Evolutionary conservation across 2,888 invertebrate genomes (phyloP).

Genomic region (Latheticus oryzae): DNA sequence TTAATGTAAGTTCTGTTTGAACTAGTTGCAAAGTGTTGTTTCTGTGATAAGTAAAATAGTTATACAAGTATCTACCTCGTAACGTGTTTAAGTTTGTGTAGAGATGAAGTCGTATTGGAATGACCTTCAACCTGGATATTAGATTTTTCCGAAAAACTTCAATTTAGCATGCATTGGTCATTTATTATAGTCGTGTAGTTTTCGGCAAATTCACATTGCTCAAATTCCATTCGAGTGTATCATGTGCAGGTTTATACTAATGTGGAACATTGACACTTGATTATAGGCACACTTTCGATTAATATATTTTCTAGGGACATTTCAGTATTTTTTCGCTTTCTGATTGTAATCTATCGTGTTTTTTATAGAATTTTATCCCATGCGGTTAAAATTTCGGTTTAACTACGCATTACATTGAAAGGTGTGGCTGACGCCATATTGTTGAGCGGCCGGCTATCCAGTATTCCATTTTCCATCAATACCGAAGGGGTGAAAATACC

Average conservation of each 20-base stretch:
- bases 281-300: too few species aligned
- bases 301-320: too few species aligned
- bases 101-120: conserved; percentile 35
- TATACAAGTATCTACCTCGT: conserved; percentile 14
- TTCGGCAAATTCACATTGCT: conserved; percentile 8
- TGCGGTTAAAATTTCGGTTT: conserved; percentile 16
- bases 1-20: conserved; percentile 59
- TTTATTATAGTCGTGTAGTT: too few species aligned
- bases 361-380: conserved; percentile 2
- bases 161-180: too few species aligned
- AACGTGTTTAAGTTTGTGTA: conserved; percentile 37
- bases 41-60: conserved; percentile 38
- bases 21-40: conserved; percentile 42
- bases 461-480: conserved; percentile 52
- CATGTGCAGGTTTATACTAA: conserved; percentile 40
- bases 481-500: conserved; percentile 57
- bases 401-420: conserved; percentile 62
- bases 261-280: conserved; percentile 41
- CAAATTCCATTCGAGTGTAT: conserved; percentile 49
- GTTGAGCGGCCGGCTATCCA: conserved; percentile 52
- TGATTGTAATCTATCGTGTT: not conserved
- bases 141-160: conserved; percentile 15
- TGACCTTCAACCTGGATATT: conserved; percentile 53
- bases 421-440: conserved; percentile 66
- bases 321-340: not conserved